These are phyloP conservation scores for Saccostrea echinata DNA, from an alignment of 1,140 invertebrate genomes.

Conservation along the genomic window DNA sequence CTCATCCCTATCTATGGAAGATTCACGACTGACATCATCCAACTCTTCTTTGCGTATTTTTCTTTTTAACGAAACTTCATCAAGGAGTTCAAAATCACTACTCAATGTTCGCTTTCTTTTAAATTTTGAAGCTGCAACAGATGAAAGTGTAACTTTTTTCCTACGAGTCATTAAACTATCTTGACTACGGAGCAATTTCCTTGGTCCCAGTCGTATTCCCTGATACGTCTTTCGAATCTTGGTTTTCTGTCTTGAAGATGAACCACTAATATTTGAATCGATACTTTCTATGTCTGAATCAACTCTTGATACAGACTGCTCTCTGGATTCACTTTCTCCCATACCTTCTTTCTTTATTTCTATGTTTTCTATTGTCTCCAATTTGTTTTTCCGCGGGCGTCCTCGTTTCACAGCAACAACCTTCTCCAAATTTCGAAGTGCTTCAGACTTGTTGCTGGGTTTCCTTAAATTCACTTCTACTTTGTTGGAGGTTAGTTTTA, in stretches of 20 bases:
- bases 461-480: neutral
- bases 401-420: slow-evolving; percentile 44
- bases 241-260: slow-evolving; percentile 42
- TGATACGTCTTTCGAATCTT: slow-evolving; percentile 49
- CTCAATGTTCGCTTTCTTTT: slow-evolving; percentile 65
- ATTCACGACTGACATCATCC: slow-evolving; percentile 45
- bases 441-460: neutral
- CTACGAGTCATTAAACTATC: slow-evolving; percentile 55
- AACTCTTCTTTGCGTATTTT: slow-evolving; percentile 56
- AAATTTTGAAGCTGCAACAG: neutral
- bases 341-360: neutral
- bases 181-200: slow-evolving; percentile 57
- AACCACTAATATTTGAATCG: slow-evolving; percentile 53
- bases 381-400: slow-evolving; percentile 17
- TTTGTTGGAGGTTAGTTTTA: neutral
- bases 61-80: slow-evolving; percentile 59
- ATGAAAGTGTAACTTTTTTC: slow-evolving; percentile 37
- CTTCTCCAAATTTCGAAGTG: slow-evolving; percentile 17
- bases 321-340: slow-evolving; percentile 25
- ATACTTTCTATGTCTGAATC: slow-evolving; percentile 58
- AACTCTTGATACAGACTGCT: slow-evolving; percentile 37
- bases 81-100: slow-evolving; percentile 67
- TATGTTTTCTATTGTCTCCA: slow-evolving; percentile 4
- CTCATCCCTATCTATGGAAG: slow-evolving; percentile 37
- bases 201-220: slow-evolving; percentile 52